A percentile compares a stretch with the other conserved stretches of the same genome.
Conservation (phyloP, 2,113 vertebrate genomes). For the Boulengeromyrus knoepffleri region DNA sequence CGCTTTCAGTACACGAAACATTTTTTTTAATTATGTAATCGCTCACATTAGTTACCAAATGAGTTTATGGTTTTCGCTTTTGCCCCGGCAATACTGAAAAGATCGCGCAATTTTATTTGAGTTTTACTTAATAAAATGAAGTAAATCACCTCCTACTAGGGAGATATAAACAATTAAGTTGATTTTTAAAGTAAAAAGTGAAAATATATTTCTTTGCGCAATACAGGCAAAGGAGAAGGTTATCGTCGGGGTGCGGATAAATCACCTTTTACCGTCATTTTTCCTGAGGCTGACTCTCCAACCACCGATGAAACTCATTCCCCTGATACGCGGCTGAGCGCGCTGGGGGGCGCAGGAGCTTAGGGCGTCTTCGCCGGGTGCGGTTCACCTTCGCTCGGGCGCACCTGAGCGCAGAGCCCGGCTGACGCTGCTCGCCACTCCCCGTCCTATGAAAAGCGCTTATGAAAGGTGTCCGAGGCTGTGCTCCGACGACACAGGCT, state of each 20-base stretch:
- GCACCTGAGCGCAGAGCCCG: neutral
- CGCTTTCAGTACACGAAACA: neutral
- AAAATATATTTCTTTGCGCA: neutral
- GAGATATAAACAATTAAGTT: neutral
- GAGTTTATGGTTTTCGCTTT: neutral
- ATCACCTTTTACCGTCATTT: conserved; percentile 17
- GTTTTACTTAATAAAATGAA: neutral
- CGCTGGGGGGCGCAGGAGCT: neutral
- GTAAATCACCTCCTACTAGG: neutral
- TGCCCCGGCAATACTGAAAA: neutral
- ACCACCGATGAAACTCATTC: conserved; percentile 18
- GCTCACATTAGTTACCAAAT: neutral
- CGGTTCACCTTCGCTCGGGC: neutral
- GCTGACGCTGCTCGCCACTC: neutral
- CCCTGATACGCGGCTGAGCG: neutral
- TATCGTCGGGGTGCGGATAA: neutral
- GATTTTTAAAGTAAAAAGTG: neutral
- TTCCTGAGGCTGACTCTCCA: conserved; percentile 14
- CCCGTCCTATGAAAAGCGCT: neutral
- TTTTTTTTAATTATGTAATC: neutral
- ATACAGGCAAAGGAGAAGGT: neutral
- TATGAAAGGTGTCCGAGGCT: neutral
- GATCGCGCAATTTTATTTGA: neutral
- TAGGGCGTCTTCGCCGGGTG: neutral
- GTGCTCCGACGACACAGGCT: too few species aligned